Base-by-base conservation (phyloP, 1,140 invertebrate genomes). In the Monochamus saltuarius region DNA sequence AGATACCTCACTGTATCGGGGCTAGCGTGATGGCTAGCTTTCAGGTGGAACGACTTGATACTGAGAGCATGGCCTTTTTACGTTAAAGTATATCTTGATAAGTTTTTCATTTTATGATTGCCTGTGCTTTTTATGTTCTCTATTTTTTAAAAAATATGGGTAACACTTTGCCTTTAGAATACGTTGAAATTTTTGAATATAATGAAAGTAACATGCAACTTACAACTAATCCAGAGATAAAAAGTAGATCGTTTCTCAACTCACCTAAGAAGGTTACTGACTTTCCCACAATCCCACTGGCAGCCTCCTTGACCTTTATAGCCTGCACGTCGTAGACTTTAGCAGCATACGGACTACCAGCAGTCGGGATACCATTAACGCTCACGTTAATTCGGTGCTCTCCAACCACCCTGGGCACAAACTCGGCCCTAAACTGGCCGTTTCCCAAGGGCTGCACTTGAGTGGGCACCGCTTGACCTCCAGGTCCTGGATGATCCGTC, bases 291-390 rank as follows among this genome's bases (percentile, higher is more conserved):
- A 93, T 88, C 52, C 95, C 95, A 71, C 87, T 87, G 37, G 90
- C 87, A 4, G 96, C 88, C 73, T 95, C 91, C 75, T 94, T 94
- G 1, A 99, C 94, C 81, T 91, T 90, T 63, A 99, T 98, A 53
- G 94, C 93, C 58, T 88, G 86, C 1, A 97, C 92, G 76, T 98
- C 95, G 75, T 97, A 97, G 10, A 96, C 93, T 82, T 97, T 96
- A 64, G 92, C 91, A 63, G 90, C 87, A 79, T 96, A 97, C 6
- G 94, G 94, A 71, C 91, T 94, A 35, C 92, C 92, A 19, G 87
- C 85, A 49, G 94, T 89, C 1, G 90, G 85, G 62, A 85, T 79
- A 62, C 89, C 88, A 67, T 85, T 85, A 63, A 92, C 88, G 42
- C 85, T 88, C 37, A 97, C 89, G 69, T 89, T 86, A 59, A 97